Evolutionary conservation across 1,140 invertebrate genomes (phyloP), one percentile per base, ranked within the genome.

Genomic region (Bilobella aurantiaca): DNA sequence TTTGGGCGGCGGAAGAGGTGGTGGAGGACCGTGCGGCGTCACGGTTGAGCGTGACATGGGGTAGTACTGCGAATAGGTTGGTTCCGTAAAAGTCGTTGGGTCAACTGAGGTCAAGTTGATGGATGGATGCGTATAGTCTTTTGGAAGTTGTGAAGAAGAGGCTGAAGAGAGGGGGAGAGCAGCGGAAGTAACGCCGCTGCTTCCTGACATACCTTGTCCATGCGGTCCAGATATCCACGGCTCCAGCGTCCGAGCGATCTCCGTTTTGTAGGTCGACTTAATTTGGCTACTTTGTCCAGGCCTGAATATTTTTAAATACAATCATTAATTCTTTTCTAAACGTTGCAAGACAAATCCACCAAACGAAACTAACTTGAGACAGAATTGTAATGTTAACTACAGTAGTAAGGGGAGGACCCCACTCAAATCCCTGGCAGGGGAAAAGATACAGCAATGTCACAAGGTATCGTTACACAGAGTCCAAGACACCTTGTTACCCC

Each of bases 181-280:
- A 64, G 64, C 58, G n/a, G 69, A 63, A 47, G 67, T 58, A 32
- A 67, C 70, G 58, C 64, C 65, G 67, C 69, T 60, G 37, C 23
- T 42, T 14, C 23, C n/a, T 31, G 58, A 31, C 25, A 46, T 21
- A n/a, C 42, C 23, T 53, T 49, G 34, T 23, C 21, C 53, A 3
- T 63, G 62, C 23, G 57, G 16, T 14, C 57, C 70, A 69, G 27
- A 81, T 78, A 86, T 78, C 77, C 83, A 85, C 0, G 84, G 82
- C 61, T 86, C 84, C 5, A 87, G 74, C 37, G 80, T 80, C 42
- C 84, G 79, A 1, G 82, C 80, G 67, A 87, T 85, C 68, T 87
- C 85, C 37, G 75, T 80, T 66, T 83, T 78, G 74, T 84, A 87
- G 70, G 85, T 85, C 0, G 82, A 84, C 65, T 83, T 82, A 3